Base-by-base conservation (phyloP, 2,888 invertebrate genomes). In the Drosophila prostipennis region DNA sequence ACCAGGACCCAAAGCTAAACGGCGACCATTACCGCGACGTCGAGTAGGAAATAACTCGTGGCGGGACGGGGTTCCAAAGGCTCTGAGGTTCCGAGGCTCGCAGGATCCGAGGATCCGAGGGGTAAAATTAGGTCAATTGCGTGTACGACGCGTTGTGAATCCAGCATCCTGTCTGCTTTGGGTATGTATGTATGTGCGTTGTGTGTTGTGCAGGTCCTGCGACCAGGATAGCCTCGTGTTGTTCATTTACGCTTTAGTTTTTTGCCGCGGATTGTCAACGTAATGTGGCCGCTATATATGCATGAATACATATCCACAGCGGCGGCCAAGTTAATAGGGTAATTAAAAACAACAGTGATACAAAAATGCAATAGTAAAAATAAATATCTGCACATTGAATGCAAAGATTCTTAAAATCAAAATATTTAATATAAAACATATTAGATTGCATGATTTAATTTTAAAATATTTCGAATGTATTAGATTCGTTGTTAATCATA, bases 121-220 rank as follows among this genome's bases (percentile, higher is more conserved):
- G 59, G 49, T 23, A 14, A 74, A 81, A 81, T 82, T 80, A 48
- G 81, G 81, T 82, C 81, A 82, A 81, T 78, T 75, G 74, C 67
- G 77, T 74, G 57, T 73, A 63, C 67, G 71, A 46, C 52, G 71
- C 58, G 72, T 64, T 60, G 65, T 46, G 56, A 64, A 74, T 72
- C 51, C 56, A 45, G 70, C 75, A 73, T 77, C 75, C 72, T 75
- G 72, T 57, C 71, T 65, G 55, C 46, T 46, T 14, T 48, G 32
- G 32, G 16, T 16, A 16, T 6, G 3, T 19, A 3, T 19, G 19
- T 19, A 3, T 19, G 14, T 14, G 34, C 26, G n/a, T n/a, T n/a
- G n/a, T n/a, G n/a, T n/a, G n/a, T 36, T 43, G 48, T 49, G 46
- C 43, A 43, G 26, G 55, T 45, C 64, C 64, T 64, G 64, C n/a